Conservation (phyloP, 1,140 invertebrate genomes). For the Bombus pascuorum region DNA sequence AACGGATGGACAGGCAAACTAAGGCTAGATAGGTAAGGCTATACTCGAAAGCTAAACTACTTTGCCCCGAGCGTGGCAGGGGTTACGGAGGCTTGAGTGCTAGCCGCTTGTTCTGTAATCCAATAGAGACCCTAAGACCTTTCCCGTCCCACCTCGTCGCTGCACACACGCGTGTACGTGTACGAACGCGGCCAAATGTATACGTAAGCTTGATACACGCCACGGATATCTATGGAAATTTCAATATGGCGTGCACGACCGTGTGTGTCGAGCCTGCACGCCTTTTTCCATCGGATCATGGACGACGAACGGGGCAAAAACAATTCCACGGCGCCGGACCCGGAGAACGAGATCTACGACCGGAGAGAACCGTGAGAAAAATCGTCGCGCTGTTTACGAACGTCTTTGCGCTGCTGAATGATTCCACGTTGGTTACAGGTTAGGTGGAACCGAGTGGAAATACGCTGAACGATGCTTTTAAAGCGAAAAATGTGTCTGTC, state of each 20-base stretch:
- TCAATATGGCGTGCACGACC: conserved; percentile 66
- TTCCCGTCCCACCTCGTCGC: conserved; percentile 47
- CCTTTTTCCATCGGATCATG: conserved; percentile 44
- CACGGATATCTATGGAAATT: conserved; percentile 67
- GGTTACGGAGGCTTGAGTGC: conserved; percentile 72
- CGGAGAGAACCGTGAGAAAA: background rate
- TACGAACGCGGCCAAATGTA: conserved; percentile 39
- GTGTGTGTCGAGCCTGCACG: conserved; percentile 49
- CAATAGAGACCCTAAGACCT: conserved; percentile 75
- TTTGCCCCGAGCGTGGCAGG: conserved; percentile 67
- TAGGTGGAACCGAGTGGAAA: no score
- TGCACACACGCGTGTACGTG: conserved; percentile 49
- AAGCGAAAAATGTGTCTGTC: background rate
- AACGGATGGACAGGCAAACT: conserved; percentile 73
- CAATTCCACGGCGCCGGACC: conserved; percentile 29
- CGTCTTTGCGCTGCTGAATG: background rate
- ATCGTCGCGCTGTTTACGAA: background rate
- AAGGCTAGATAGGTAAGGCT: conserved; percentile 71
- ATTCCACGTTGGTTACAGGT: background rate
- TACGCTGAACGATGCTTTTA: background rate
- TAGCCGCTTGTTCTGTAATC: conserved; percentile 75
- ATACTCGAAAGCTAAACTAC: conserved; percentile 75
- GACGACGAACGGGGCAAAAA: conserved; percentile 36
- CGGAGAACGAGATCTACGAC: background rate
- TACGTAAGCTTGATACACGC: conserved; percentile 41